Base-by-base conservation (phyloP, 2,113 vertebrate species). In the Larimichthys polyactis region DNA sequence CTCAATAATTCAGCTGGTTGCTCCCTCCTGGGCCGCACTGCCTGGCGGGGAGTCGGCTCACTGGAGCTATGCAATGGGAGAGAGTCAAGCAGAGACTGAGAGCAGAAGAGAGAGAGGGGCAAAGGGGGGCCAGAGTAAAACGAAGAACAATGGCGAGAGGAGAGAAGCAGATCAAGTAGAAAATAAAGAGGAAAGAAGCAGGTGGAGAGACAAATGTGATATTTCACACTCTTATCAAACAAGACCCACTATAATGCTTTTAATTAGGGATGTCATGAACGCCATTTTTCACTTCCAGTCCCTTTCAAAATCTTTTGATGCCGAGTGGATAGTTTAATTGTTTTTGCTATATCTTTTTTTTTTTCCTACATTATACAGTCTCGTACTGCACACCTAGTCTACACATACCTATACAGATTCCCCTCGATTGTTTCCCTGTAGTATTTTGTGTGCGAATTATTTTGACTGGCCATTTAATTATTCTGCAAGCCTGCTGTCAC, bases 1-100 rank as follows among this genome's bases (percentile, higher is more conserved):
- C 90, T 95, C 93, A 95, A 95, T 95, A 95, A 95, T 95, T 95
- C 92, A 94, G 91, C 87, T 87, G 84, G 87, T 92, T 87, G 87
- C 89, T 93, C 84, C 81, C 94, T 89, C 91, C 88, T 84, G 92
- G 91, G 87, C 90, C 36, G 76, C 85, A 27, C 89, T 83, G 83
- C 84, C 88, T 93, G 85, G 84, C 77, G 88, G 87, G 79, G 87
- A 92, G 82, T 84, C 90, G 48, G 92, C 85, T 90, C 92, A 89
- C 82, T 90, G 90, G 87, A 92, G 91, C 90, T 83, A 60, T 68
- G 57, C 83, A 78, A 64, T 79, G 87, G 83, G 84, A 91, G 87
- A 81, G 74, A 86, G 87, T 48, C 11, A 12, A 48, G 78, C 48
- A 46, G 46, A 63, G 43, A 44, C 49, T 15, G 73, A 69, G 11